Percentiles rank a stretch among this genome's conserved stretches.
Evolutionary conservation across 1,140 invertebrate species (phyloP).

Genomic region (Fopius arisanus): DNA sequence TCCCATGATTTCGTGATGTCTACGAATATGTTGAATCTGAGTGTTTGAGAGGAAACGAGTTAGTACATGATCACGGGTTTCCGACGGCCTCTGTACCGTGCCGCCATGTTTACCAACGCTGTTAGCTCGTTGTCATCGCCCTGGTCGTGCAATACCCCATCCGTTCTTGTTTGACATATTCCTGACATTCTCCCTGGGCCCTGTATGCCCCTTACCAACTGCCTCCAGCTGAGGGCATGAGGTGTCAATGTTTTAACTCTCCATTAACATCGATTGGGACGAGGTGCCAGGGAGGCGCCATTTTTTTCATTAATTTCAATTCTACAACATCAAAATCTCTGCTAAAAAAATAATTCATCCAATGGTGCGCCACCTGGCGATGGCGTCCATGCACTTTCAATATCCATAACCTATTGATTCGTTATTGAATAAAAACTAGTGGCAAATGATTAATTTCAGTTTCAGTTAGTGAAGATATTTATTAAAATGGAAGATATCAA

Average conservation of each 20-base stretch:
- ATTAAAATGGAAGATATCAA: too few species aligned
- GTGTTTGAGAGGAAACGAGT: constrained; percentile 60
- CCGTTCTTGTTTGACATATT: constrained; percentile 50
- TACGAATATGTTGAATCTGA: constrained; percentile 2
- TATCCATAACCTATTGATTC: too few species aligned
- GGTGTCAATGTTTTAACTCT: constrained; percentile 62
- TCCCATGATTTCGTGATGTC: constrained; percentile 23
- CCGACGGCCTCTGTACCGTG: constrained; percentile 48
- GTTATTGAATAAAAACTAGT: too few species aligned
- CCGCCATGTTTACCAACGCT: constrained; percentile 61
- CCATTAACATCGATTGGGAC: constrained; percentile 38
- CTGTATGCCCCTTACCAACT: too few species aligned
- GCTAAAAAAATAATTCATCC: too few species aligned
- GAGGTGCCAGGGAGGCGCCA: not conserved
- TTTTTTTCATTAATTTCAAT: not conserved
- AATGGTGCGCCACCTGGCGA: too few species aligned
- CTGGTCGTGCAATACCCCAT: constrained; percentile 47
- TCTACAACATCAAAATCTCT: too few species aligned
- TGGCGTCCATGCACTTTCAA: too few species aligned
- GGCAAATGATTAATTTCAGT: too few species aligned
- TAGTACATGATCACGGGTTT: constrained; percentile 54
- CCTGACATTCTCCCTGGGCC: not conserved
- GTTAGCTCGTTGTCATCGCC: constrained; percentile 63
- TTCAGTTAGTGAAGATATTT: too few species aligned
- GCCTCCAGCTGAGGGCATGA: too few species aligned